Evolutionary conservation across 2,113 vertebrate species (phyloP).

Genomic region (Eretmochelys imbricata): DNA sequence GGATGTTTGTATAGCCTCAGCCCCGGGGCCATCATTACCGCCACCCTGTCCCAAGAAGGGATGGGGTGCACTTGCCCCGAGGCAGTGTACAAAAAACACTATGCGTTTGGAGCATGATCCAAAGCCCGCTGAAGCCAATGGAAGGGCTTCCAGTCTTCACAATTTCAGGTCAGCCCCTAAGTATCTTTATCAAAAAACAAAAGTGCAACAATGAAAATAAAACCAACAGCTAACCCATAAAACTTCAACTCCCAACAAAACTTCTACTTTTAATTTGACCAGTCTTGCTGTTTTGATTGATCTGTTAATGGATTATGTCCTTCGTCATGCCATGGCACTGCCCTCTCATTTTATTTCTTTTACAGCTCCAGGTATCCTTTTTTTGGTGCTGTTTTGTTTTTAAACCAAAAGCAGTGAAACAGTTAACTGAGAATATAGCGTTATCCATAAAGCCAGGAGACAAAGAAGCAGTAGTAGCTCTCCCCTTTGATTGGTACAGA

Average conservation of each 20-base stretch:
- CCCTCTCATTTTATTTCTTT: background rate
- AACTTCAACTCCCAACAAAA: background rate
- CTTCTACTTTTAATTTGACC: fast-evolving
- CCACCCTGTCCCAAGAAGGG: too few relatives aligned
- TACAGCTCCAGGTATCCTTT: background rate
- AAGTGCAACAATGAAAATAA: background rate
- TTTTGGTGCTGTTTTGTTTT: background rate
- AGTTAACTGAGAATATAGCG: slow-evolving; percentile 20
- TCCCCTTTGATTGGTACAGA: slow-evolving; percentile 49
- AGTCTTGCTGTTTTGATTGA: background rate
- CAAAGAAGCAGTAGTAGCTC: slow-evolving; percentile 40
- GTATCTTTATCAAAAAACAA: background rate
- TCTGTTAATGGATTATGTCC: background rate
- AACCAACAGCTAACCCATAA: background rate
- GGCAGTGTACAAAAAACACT: background rate
- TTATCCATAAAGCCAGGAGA: slow-evolving; percentile 48
- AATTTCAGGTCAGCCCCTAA: background rate
- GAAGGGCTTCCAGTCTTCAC: background rate
- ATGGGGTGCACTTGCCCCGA: too few relatives aligned
- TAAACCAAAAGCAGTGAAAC: background rate
- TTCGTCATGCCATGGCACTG: background rate
- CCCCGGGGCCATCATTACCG: too few relatives aligned
- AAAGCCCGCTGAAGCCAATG: background rate
- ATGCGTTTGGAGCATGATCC: background rate
- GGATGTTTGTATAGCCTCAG: too few relatives aligned